These are phyloP conservation scores for Pycnonotus jocosus DNA, from an alignment of 2,113 vertebrate species.

Conservation along the genomic window DNA sequence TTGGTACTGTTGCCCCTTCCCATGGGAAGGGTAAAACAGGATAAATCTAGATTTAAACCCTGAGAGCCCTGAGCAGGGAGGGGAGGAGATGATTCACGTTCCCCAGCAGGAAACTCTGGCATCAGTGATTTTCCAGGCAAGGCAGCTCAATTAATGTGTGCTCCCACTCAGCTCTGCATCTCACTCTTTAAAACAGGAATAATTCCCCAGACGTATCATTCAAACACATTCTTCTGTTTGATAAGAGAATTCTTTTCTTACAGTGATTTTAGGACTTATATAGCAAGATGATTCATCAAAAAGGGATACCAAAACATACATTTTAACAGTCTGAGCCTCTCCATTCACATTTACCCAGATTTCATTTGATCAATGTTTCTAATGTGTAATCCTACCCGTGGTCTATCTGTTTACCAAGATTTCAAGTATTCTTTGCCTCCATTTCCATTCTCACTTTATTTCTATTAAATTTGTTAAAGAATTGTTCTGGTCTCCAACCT, in stretches of 20 bases:
- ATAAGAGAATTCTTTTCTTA: not conserved
- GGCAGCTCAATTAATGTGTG: not conserved
- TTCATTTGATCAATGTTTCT: not conserved
- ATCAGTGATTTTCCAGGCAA: not conserved
- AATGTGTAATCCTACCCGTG: not conserved
- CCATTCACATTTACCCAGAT: not conserved
- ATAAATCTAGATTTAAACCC: not conserved
- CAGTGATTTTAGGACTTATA: not conserved
- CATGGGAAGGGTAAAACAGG: not conserved
- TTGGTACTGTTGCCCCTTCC: not conserved
- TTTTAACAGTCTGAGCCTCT: not conserved
- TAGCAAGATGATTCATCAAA: not conserved
- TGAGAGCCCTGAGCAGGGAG: accelerated
- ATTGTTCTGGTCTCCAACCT: not conserved
- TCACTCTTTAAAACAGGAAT: not conserved
- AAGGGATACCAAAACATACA: not conserved
- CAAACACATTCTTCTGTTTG: not conserved
- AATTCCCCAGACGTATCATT: not conserved
- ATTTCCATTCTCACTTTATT: not conserved
- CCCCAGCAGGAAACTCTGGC: not conserved
- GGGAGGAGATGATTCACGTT: not conserved
- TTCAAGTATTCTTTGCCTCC: not conserved
- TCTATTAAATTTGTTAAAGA: not conserved
- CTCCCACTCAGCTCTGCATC: not conserved
- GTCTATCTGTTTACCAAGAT: not conserved